These are phyloP conservation scores for Morinoia aosen DNA, from an alignment of 2,888 invertebrate species.

Conservation along the genomic window DNA sequence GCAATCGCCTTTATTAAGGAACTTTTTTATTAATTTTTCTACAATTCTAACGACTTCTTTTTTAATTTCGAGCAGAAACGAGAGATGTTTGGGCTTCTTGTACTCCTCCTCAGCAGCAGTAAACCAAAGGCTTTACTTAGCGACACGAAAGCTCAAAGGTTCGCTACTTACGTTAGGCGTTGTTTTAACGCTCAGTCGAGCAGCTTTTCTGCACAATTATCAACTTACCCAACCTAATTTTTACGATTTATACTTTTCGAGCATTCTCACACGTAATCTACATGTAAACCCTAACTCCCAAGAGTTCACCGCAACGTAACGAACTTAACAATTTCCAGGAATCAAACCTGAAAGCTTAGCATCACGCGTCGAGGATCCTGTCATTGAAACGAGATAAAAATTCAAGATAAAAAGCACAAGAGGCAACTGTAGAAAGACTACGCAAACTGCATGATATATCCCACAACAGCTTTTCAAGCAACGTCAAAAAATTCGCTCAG, in stretches of 20 bases:
- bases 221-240: not conserved
- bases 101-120: not conserved
- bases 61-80: too few relatives aligned
- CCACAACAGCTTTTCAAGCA: not conserved
- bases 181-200: not conserved
- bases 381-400: too few relatives aligned
- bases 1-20: too few relatives aligned
- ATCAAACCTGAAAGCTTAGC: too few relatives aligned
- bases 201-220: not conserved
- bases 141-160: not conserved
- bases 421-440: too few relatives aligned
- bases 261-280: not conserved
- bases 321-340: too few relatives aligned
- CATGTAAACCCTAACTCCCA: not conserved
- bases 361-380: too few relatives aligned
- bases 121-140: not conserved
- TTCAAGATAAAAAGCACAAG: too few relatives aligned
- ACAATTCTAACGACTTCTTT: too few relatives aligned
- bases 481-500: not conserved
- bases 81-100: not conserved
- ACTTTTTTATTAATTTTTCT: too few relatives aligned
- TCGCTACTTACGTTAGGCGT: not conserved
- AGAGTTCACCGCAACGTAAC: not conserved
- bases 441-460: not conserved
- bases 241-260: not conserved